These are phyloP conservation scores for Trichoplusia ni DNA, from an alignment of 1,140 invertebrate genomes.

Conservation along the genomic window DNA sequence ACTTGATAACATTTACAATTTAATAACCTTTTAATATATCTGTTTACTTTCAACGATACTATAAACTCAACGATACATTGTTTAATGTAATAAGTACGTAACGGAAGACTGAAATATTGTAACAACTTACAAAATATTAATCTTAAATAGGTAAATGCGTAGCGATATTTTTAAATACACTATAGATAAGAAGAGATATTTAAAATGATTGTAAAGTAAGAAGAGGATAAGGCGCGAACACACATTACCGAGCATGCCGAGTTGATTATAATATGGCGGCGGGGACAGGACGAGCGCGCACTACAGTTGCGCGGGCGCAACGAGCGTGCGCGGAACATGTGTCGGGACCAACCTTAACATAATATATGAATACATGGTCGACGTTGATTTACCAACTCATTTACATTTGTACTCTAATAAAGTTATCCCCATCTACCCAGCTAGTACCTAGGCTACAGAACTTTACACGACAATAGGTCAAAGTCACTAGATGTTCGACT, in stretches of 20 bases:
- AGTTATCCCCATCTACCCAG: neutral
- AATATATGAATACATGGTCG: neutral
- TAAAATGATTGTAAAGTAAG: neutral
- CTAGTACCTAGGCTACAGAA: too few species aligned
- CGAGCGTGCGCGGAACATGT: too few species aligned
- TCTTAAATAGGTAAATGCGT: conserved; percentile 37
- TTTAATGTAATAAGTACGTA: conserved; percentile 18
- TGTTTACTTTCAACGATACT: conserved; percentile 14
- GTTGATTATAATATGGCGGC: too few species aligned
- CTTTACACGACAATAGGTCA: too few species aligned
- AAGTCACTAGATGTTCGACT: too few species aligned
- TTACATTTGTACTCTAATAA: conserved; percentile 7
- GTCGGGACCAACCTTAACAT: too few species aligned
- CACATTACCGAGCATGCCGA: too few species aligned
- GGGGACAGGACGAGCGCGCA: too few species aligned
- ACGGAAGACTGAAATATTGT: conserved; percentile 43
- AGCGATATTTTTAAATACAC: conserved; percentile 22
- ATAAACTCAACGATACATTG: conserved; percentile 5
- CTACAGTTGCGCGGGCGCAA: too few species aligned
- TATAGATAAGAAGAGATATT: conserved; percentile 2
- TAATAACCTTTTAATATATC: conserved; percentile 8
- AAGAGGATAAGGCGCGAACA: too few species aligned
- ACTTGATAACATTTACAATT: conserved; percentile 7
- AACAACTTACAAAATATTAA: conserved; percentile 39
- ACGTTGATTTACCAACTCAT: neutral